Percentiles rank a stretch among this genome's conserved stretches.
phyloP scores from a whole-genome alignment of 2,888 invertebrate genomes.

The Ormyrus pomaceus region DNA sequence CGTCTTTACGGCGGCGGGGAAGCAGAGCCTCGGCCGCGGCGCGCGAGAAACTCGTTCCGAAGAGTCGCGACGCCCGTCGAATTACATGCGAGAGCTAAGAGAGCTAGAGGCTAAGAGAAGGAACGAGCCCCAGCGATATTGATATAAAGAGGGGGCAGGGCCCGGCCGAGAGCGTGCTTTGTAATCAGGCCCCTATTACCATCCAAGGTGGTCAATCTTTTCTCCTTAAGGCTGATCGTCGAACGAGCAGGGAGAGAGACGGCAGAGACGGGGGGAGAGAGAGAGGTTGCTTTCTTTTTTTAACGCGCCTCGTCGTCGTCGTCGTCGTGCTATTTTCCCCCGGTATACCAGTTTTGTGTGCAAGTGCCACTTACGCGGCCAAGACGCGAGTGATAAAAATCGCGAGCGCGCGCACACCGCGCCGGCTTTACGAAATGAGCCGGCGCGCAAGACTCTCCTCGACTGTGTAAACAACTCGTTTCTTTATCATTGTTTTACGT shows the following conservation, averaged over 20 bases:
- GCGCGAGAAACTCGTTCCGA: constrained; percentile 36
- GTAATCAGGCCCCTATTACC: constrained; percentile 73
- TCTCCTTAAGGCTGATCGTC: constrained; percentile 48
- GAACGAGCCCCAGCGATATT: constrained; percentile 68
- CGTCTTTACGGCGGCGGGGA: background rate
- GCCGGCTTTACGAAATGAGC: background rate
- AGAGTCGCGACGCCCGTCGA: constrained; percentile 3
- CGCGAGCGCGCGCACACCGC: background rate
- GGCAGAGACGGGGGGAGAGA: no score
- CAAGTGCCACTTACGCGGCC: constrained; percentile 39
- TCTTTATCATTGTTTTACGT: constrained; percentile 9
- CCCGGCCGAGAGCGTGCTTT: constrained; percentile 68
- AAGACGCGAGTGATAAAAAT: constrained; percentile 49
- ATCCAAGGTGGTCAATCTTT: constrained; percentile 74
- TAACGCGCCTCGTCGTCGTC: background rate
- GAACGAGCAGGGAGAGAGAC: background rate
- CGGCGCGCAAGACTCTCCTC: background rate
- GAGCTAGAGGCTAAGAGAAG: constrained; percentile 29
- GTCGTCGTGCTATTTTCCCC: background rate
- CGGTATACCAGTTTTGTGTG: background rate
- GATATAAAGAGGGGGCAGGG: constrained; percentile 75
- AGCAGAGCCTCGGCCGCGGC: background rate
- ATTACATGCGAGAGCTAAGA: background rate
- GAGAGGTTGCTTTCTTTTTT: constrained; percentile 2
- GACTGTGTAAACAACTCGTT: background rate